These are phyloP conservation scores for Epinephelus fuscoguttatus DNA, from an alignment of 2,113 vertebrate species.

Conservation along the genomic window DNA sequence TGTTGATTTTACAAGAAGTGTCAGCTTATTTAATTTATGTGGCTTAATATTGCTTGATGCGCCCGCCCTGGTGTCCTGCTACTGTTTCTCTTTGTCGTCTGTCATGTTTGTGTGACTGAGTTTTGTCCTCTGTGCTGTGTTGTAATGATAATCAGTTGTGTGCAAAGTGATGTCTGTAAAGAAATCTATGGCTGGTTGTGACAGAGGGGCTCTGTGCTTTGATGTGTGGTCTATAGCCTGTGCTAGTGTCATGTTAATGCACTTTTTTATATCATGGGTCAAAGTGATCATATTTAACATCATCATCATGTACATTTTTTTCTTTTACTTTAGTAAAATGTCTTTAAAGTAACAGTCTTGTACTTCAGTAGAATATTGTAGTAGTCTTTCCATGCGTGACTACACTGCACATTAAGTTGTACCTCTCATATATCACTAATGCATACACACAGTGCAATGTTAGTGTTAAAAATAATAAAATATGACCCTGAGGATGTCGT, in stretches of 20 bases:
- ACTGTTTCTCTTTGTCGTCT: not conserved
- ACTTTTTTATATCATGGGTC: not conserved
- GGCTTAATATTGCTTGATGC: not conserved
- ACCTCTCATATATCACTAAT: too few relatives aligned
- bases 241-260: not conserved
- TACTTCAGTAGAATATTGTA: not conserved
- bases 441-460: too few relatives aligned
- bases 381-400: not conserved
- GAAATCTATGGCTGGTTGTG: not conserved
- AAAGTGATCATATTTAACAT: not conserved
- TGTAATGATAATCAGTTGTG: not conserved
- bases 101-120: not conserved
- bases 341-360: not conserved
- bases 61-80: not conserved
- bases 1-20: not conserved
- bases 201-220: not conserved
- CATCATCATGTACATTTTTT: not conserved
- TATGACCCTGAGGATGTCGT: not conserved
- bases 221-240: not conserved
- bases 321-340: not conserved
- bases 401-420: too few relatives aligned
- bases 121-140: slow-evolving; percentile 1
- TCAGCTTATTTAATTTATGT: not conserved
- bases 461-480: not conserved
- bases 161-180: not conserved